phyloP scores from a whole-genome alignment of 2,888 invertebrate species.

The Temnothorax rugatulus region DNA sequence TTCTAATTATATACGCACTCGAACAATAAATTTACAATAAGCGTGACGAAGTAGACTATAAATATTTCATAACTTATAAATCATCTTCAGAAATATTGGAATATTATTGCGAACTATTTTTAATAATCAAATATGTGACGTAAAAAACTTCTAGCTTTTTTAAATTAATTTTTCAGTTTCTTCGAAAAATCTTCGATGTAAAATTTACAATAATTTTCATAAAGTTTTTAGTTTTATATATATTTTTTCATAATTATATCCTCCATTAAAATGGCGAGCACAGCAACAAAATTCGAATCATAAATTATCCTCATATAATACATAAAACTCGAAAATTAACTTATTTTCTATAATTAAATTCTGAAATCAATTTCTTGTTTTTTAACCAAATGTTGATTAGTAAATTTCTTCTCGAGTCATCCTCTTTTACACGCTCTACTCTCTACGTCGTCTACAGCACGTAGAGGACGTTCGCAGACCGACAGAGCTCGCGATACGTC shows the following conservation, averaged over 20 bases:
- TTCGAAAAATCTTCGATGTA: no score
- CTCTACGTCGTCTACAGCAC: conserved; percentile 11
- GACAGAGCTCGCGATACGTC: conserved; percentile 50
- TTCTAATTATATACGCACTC: background rate
- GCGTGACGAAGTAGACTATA: background rate
- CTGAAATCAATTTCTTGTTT: background rate
- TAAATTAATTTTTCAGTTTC: background rate
- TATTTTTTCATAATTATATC: background rate
- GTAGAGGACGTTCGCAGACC: conserved; percentile 10
- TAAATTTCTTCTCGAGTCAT: background rate
- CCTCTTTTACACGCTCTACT: background rate
- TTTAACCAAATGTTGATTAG: background rate
- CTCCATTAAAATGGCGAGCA: background rate
- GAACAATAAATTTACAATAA: conserved; percentile 10
- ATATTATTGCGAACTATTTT: background rate
- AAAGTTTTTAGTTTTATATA: background rate
- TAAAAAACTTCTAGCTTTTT: background rate
- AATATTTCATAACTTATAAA: conserved; percentile 9
- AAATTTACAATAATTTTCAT: background rate
- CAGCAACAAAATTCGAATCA: background rate
- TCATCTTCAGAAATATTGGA: background rate
- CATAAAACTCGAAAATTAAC: background rate
- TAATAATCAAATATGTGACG: background rate
- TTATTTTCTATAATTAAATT: background rate
- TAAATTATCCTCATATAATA: background rate